A percentile compares a stretch with the other conserved stretches of the same genome.
These are phyloP conservation scores for Siderastrea radians DNA, from an alignment of 92 coral and sea anemone species.

Conservation along the genomic window DNA sequence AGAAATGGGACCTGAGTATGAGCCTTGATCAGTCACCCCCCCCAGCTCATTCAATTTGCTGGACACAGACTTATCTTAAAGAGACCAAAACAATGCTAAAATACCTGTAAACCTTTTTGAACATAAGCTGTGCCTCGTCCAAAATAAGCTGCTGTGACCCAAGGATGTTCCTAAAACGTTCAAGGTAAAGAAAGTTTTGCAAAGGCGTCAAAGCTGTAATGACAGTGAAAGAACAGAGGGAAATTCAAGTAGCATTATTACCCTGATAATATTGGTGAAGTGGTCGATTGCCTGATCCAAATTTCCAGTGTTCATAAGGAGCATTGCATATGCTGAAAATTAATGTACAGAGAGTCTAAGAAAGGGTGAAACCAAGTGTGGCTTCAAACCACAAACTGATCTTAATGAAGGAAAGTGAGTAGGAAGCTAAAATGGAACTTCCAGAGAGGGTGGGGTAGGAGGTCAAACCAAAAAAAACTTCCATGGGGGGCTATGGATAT, in stretches of 20 bases:
- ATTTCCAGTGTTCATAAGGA: constrained; percentile 72
- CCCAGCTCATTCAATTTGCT: too few species aligned
- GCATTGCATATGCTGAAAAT: constrained; percentile 72
- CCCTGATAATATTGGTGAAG: constrained; percentile 61
- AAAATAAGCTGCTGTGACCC: constrained; percentile 82
- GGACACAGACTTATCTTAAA: not conserved
- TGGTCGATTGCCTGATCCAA: constrained; percentile 75
- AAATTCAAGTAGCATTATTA: not conserved
- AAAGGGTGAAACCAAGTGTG: not conserved
- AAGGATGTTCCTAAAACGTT: constrained; percentile 80
- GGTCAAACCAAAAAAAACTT: too few species aligned
- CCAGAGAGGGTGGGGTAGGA: not conserved
- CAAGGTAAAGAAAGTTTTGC: not conserved
- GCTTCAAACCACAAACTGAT: not conserved
- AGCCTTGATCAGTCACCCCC: too few species aligned
- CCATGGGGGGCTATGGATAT: too few species aligned
- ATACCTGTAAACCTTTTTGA: constrained; percentile 88
- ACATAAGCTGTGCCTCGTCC: constrained; percentile 93
- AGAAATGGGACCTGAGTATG: too few species aligned
- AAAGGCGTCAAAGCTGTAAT: not conserved
- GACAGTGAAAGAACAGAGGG: not conserved
- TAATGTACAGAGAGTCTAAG: not conserved
- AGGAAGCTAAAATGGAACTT: not conserved
- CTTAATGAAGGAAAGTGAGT: not conserved
- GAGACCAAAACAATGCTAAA: not conserved